phyloP scores from a whole-genome alignment of 2,113 vertebrate genomes.

The Peromyscus leucopus region DNA sequence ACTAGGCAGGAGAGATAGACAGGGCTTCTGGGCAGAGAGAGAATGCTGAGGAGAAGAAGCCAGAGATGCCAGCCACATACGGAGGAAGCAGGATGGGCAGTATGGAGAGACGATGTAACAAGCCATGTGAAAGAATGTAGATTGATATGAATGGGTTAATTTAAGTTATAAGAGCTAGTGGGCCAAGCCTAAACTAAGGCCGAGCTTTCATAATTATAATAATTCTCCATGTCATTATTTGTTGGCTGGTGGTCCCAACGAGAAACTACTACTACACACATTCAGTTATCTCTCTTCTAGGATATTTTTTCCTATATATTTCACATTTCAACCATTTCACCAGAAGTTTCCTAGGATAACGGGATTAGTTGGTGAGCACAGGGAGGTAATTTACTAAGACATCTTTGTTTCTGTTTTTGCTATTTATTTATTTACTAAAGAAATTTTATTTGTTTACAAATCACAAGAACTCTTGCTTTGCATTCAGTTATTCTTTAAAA shows the following conservation, averaged over 20 bases:
- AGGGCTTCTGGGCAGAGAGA: not conserved
- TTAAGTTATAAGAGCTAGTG: not conserved
- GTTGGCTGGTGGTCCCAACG: no score
- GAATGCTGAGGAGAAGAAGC: not conserved
- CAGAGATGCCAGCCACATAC: not conserved
- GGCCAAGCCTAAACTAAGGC: no score
- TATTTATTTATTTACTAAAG: not conserved
- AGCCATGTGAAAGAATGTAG: not conserved
- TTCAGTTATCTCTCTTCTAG: not conserved
- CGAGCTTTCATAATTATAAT: not conserved
- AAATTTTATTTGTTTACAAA: not conserved
- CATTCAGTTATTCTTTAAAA: slow-evolving; percentile 3
- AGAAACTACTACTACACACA: not conserved
- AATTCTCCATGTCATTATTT: not conserved
- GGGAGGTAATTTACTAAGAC: not conserved
- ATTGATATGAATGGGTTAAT: not conserved
- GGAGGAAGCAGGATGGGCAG: no score
- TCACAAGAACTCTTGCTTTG: not conserved
- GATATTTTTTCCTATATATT: not conserved
- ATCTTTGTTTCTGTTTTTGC: not conserved
- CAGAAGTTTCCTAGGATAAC: not conserved
- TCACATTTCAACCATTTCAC: not conserved
- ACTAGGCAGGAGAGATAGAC: not conserved
- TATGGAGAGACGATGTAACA: not conserved
- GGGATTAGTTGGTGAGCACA: not conserved